phyloP scores from a whole-genome alignment of 2,113 vertebrate species.

The Tonatia bakeri region DNA sequence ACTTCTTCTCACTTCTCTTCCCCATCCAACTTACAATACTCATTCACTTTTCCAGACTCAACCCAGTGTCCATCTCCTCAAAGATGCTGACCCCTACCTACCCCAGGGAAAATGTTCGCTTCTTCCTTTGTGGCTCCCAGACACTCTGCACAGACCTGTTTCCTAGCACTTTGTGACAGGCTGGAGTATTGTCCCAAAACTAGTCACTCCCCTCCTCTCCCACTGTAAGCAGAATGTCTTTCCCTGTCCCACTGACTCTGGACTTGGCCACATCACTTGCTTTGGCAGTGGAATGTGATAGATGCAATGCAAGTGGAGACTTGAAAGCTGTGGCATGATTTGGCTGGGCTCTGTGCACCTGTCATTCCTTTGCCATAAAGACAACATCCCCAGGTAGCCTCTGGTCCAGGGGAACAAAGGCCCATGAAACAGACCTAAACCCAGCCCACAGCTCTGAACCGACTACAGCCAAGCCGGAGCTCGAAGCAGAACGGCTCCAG shows the following conservation, averaged over 20 bases:
- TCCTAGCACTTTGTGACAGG: background rate
- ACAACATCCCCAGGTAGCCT: background rate
- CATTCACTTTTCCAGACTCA: background rate
- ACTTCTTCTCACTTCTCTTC: background rate
- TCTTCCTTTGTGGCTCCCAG: background rate
- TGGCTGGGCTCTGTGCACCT: slow-evolving; percentile 49
- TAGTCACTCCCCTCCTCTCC: background rate
- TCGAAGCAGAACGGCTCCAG: background rate
- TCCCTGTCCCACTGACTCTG: background rate
- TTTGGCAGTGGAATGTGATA: background rate
- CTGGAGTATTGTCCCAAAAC: background rate
- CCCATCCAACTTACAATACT: background rate
- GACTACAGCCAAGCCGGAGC: background rate
- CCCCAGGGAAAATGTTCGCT: background rate
- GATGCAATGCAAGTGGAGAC: background rate
- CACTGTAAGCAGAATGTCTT: background rate
- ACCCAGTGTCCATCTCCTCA: background rate
- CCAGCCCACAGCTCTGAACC: background rate
- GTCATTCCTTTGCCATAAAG: background rate
- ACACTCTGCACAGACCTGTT: background rate
- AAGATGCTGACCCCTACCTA: background rate
- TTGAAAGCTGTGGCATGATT: background rate
- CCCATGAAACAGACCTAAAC: background rate
- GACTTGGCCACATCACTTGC: background rate
- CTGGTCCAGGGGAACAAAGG: background rate